Percentiles rank a stretch among this genome's conserved stretches.
phyloP scores from a whole-genome alignment of 2,888 invertebrate genomes.

The Polyommatus iphigenia region DNA sequence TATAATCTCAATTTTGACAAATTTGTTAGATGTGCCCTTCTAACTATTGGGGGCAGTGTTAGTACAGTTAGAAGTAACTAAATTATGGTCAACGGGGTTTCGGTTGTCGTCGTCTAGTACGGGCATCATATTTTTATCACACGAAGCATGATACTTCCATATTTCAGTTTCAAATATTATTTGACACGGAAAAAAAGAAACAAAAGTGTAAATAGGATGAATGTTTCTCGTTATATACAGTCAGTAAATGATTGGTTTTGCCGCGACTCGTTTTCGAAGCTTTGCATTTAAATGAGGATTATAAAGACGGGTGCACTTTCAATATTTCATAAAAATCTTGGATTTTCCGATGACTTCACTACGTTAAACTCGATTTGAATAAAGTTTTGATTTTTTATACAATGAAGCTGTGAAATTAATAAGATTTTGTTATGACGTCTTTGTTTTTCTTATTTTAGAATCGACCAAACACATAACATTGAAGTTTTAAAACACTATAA shows the following conservation, averaged over 20 bases:
- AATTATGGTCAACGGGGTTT: no score
- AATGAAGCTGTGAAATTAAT: background rate
- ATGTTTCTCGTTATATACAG: constrained; percentile 14
- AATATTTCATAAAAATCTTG: constrained; percentile 33
- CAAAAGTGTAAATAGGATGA: background rate
- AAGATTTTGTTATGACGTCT: background rate
- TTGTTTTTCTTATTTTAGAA: background rate
- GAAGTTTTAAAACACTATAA: no score
- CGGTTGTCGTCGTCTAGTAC: no score
- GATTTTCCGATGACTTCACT: constrained; percentile 18
- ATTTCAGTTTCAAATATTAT: background rate
- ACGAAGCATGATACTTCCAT: no score
- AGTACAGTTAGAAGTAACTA: no score
- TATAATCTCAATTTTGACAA: no score
- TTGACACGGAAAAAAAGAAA: background rate
- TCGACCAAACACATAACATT: no score
- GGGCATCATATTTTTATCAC: no score
- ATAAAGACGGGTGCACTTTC: constrained; percentile 42
- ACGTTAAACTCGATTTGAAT: constrained; percentile 9
- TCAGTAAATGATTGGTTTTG: constrained; percentile 39
- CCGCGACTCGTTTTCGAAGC: constrained; percentile 43
- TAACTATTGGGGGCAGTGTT: no score
- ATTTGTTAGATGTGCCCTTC: no score
- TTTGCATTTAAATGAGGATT: constrained; percentile 47
- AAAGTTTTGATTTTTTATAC: constrained; percentile 7